Conservation (phyloP, 1,140 invertebrate species). For the Caenorhabditis brenneri region DNA sequence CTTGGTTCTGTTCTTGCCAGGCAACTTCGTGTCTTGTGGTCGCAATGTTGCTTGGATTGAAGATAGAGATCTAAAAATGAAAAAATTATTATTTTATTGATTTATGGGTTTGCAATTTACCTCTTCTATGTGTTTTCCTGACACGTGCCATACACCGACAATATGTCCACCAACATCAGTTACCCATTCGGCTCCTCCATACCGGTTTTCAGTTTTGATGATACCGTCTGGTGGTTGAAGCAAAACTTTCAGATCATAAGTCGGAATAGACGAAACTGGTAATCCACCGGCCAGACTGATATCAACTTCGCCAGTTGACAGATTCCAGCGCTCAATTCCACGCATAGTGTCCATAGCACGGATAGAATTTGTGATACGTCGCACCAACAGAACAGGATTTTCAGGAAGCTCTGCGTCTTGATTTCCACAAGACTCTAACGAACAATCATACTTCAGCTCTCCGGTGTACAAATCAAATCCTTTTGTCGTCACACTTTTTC, state of each 20-base stretch:
- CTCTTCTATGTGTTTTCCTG: neutral
- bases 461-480: neutral
- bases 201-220: neutral
- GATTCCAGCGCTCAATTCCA: neutral
- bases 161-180: slow-evolving; percentile 1
- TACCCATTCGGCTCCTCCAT: neutral
- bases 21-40: neutral
- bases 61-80: neutral
- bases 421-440: neutral
- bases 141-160: slow-evolving; percentile 6
- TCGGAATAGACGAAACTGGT: neutral
- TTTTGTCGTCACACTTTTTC: slow-evolving; percentile 22
- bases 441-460: neutral
- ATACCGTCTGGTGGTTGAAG: slow-evolving; percentile 14
- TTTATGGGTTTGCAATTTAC: neutral
- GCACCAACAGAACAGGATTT: neutral
- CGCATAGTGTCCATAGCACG: slow-evolving; percentile 2
- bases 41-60: neutral
- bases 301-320: neutral
- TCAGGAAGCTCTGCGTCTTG: neutral
- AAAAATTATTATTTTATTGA: neutral
- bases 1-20: neutral
- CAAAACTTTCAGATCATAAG: neutral
- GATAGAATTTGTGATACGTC: neutral
- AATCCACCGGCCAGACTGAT: neutral